phyloP scores from a whole-genome alignment of 2,113 vertebrate genomes.

The Noctilio leporinus region DNA sequence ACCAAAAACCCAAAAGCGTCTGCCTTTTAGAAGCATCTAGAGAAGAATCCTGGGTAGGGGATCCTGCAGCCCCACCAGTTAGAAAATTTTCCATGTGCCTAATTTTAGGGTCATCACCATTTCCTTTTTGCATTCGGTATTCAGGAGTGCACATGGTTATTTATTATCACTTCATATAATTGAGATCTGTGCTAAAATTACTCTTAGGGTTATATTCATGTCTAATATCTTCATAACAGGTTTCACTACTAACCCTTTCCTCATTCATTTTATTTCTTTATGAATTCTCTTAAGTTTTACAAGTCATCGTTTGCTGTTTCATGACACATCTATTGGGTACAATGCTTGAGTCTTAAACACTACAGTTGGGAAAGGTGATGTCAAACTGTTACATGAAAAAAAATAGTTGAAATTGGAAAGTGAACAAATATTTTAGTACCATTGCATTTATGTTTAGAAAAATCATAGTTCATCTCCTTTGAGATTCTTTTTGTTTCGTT shows the following conservation, averaged over 20 bases:
- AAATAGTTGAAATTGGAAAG: neutral
- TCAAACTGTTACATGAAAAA: constrained; percentile 2
- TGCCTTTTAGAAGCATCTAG: neutral
- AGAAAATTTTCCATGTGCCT: neutral
- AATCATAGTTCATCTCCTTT: neutral
- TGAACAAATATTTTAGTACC: neutral
- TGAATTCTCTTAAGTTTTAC: neutral
- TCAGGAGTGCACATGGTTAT: neutral
- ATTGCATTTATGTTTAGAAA: constrained; percentile 6
- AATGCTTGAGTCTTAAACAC: neutral
- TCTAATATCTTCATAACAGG: neutral
- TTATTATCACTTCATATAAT: neutral
- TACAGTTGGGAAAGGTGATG: neutral
- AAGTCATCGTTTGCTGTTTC: neutral
- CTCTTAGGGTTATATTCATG: neutral
- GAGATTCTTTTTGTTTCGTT: neutral
- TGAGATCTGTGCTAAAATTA: neutral
- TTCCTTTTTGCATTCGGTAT: neutral
- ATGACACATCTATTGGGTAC: neutral
- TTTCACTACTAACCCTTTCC: neutral
- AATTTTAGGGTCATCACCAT: neutral
- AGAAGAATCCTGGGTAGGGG: neutral
- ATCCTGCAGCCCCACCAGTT: neutral
- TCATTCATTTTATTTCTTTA: neutral
- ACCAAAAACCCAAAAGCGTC: neutral